phyloP scores from a whole-genome alignment of 2,113 vertebrate species.

The Aptenodytes patagonicus region DNA sequence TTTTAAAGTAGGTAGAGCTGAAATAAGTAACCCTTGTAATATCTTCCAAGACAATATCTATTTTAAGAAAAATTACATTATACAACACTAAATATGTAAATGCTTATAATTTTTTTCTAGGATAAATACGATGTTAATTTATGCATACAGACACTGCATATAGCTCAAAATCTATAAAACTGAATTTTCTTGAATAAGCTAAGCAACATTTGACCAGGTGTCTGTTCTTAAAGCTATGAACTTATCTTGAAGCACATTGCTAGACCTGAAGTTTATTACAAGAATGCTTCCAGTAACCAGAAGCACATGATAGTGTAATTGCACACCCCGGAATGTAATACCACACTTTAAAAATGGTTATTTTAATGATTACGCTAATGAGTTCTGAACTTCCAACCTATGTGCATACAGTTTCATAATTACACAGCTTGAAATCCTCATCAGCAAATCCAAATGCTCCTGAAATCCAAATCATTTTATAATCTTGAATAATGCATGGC shows the following conservation, averaged over 20 bases:
- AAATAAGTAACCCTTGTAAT: not conserved
- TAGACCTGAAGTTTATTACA: not conserved
- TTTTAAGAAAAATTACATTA: not conserved
- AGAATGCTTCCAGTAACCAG: not conserved
- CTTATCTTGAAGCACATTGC: not conserved
- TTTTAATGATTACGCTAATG: slow-evolving; percentile 75
- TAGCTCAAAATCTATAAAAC: not conserved
- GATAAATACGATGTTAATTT: slow-evolving; percentile 36
- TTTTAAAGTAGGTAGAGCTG: not conserved
- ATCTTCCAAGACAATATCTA: not conserved
- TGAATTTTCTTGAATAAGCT: slow-evolving; percentile 34
- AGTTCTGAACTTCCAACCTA: slow-evolving; percentile 81
- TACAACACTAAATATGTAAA: not conserved
- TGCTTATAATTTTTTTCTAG: not conserved
- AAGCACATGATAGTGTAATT: slow-evolving; percentile 36
- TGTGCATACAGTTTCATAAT: slow-evolving; percentile 71
- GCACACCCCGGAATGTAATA: slow-evolving; percentile 50
- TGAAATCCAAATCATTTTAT: slow-evolving; percentile 78
- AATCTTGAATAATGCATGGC: slow-evolving; percentile 81
- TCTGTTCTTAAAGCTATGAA: not conserved
- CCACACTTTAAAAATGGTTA: slow-evolving; percentile 68
- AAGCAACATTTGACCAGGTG: slow-evolving; percentile 27
- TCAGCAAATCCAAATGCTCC: slow-evolving; percentile 77
- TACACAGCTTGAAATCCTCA: slow-evolving; percentile 83
- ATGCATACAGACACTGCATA: not conserved